Base-by-base conservation (phyloP, 2,113 vertebrate genomes). In the Hyaena hyaena region DNA sequence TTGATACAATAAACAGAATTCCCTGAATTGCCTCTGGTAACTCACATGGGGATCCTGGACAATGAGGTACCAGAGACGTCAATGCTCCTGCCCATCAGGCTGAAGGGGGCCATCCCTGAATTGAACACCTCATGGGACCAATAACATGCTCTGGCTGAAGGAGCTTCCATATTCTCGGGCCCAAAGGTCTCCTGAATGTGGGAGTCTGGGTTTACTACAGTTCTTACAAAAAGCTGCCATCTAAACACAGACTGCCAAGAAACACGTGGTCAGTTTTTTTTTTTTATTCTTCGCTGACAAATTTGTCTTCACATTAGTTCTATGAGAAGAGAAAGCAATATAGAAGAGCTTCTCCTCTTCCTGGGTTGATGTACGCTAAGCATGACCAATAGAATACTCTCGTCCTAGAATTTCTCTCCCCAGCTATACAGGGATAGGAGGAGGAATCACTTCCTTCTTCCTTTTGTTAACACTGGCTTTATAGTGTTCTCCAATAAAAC, bases 351-450 rank as follows among this genome's bases (percentile, higher is more conserved):
- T n/a, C 24, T 84, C 14, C 6, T 5, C 16, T 91, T 79, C 10
- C 74, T 15, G 15, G 4, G 15, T 53, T 14, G 55, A 76, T 53
- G 48, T 50, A 68, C 21, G 2, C 11, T 66, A 7, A 84, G 17
- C 4, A 24, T 53, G 26, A 45, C 14, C 39, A 4, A 19, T 1
- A 50, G 1, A 48, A 65, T 33, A 5, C 2, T 45, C 24, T 87
- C 35, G 21, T 31, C 79, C 43, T 86, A 77, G 39, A 53, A 73
- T 80, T 73, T 68, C n/a, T 92, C 19, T 80, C 61, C 11, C 63
- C 8, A 7, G 17, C 8, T 89, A 7, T 66, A 53, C 1, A 48
- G 33, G 1, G 11, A 26, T 5, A 53, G 10, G 0, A 23, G 10
- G 0, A 23, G 19, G 10, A 73, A 53, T 23, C 15, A 11, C 39